phyloP scores from a whole-genome alignment of 2,888 invertebrate species.

The Andricus curvator region DNA sequence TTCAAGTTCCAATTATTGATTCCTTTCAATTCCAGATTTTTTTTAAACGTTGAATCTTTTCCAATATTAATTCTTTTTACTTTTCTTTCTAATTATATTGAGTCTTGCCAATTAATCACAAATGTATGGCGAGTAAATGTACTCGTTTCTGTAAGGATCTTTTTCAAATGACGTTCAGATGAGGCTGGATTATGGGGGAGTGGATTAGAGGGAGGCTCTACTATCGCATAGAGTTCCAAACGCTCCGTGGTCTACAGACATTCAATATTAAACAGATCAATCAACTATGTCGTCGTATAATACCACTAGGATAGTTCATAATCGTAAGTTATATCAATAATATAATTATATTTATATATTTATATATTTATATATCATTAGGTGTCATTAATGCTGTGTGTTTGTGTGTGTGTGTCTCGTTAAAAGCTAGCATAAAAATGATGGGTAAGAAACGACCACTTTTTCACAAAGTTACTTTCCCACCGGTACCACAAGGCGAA shows the following conservation, averaged over 20 bases:
- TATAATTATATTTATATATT: conserved; percentile 72
- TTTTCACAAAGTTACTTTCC: conserved; percentile 71
- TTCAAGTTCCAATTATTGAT: neutral
- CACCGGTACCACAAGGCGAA: conserved; percentile 67
- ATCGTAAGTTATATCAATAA: conserved; percentile 77
- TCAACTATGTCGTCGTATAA: conserved; percentile 77
- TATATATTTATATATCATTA: conserved; percentile 67
- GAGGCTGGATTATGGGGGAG: conserved; percentile 50
- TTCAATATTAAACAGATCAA: conserved; percentile 78
- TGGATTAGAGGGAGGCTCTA: conserved; percentile 60
- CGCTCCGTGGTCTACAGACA: conserved; percentile 78
- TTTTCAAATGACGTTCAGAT: conserved; percentile 47
- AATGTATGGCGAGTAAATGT: conserved; percentile 27
- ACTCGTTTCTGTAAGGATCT: conserved; percentile 30
- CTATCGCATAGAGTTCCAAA: conserved; percentile 78
- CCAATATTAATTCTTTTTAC: conserved; percentile 12
- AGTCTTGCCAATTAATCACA: conserved; percentile 32
- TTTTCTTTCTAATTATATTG: conserved; percentile 20
- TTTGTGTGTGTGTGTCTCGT: conserved; percentile 57
- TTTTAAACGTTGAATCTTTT: conserved; percentile 14
- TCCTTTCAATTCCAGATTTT: neutral
- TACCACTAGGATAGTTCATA: conserved; percentile 77
- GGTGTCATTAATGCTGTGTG: conserved; percentile 67
- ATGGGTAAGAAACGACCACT: conserved; percentile 78
- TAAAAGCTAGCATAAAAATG: conserved; percentile 78